Percentiles rank a stretch among this genome's conserved stretches.
These are phyloP conservation scores for Abrostola tripartita DNA, from an alignment of 2,888 invertebrate genomes.

Conservation along the genomic window DNA sequence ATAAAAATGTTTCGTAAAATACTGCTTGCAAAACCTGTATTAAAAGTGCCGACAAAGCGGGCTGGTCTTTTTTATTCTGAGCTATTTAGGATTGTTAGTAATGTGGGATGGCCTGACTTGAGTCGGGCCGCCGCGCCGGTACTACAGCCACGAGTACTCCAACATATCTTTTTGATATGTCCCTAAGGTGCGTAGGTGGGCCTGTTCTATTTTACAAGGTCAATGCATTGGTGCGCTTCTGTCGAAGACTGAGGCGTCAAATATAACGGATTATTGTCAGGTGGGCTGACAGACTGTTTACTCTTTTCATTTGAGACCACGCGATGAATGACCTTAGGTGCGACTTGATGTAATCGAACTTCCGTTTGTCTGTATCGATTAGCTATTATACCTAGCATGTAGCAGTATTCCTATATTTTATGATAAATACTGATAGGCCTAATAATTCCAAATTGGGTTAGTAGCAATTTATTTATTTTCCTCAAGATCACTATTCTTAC, in stretches of 20 bases:
- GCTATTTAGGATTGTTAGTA: slow-evolving; percentile 39
- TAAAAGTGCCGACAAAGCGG: slow-evolving; percentile 55
- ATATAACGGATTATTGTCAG: slow-evolving; percentile 50
- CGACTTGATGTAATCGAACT: slow-evolving; percentile 7
- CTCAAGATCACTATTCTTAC: too few relatives aligned
- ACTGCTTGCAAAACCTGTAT: slow-evolving; percentile 53
- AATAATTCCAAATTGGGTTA: too few relatives aligned
- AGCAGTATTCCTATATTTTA: too few relatives aligned
- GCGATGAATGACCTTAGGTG: slow-evolving; percentile 22
- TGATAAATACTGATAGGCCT: too few relatives aligned
- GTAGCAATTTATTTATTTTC: too few relatives aligned
- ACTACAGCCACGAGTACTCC: slow-evolving; percentile 36
- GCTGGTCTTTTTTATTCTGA: slow-evolving; percentile 37
- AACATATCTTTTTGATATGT: slow-evolving; percentile 32
- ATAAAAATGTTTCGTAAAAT: slow-evolving; percentile 57
- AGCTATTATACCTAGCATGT: too few relatives aligned
- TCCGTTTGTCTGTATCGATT: background rate
- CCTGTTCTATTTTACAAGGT: slow-evolving; percentile 50
- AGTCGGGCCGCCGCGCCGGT: slow-evolving; percentile 23
- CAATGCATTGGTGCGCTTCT: slow-evolving; percentile 44
- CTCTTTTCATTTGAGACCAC: slow-evolving; percentile 33
- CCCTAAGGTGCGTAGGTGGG: slow-evolving; percentile 49
- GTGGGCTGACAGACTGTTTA: slow-evolving; percentile 32
- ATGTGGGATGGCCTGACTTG: slow-evolving; percentile 49
- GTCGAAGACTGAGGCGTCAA: slow-evolving; percentile 39